Percentiles rank a stretch among this genome's conserved stretches.
Conservation (phyloP, 2,888 invertebrate genomes). For the Cylindroiulus punctatus region DNA sequence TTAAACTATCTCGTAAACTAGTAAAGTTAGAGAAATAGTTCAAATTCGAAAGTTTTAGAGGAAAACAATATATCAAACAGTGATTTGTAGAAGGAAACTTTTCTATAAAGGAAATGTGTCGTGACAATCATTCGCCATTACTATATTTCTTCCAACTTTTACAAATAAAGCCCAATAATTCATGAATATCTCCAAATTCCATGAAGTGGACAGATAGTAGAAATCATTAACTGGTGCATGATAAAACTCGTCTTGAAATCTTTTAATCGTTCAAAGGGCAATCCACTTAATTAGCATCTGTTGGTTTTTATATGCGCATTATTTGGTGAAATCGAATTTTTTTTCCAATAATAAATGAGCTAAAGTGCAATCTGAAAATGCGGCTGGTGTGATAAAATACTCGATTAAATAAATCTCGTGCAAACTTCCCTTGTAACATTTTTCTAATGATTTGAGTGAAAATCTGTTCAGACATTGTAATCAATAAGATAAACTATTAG, state of each 20-base stretch:
- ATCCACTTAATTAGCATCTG: background rate
- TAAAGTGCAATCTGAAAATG: constrained; percentile 6
- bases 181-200: no score
- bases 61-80: no score
- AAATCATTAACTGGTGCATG: no score
- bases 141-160: no score
- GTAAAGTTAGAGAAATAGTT: no score
- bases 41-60: no score
- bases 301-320: background rate
- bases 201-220: no score
- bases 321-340: background rate
- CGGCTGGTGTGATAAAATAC: constrained; percentile 9
- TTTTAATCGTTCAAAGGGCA: background rate
- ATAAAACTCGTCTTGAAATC: background rate
- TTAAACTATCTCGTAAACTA: no score
- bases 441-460: background rate
- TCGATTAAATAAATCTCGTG: constrained; percentile 14
- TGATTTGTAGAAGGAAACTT: no score
- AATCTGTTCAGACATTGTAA: constrained; percentile 7
- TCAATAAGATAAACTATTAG: background rate
- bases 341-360: background rate
- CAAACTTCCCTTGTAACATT: background rate
- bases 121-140: no score
- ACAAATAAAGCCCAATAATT: no score
- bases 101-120: no score